Evolutionary conservation across 37 sponge, comb jelly and placozoan species (phyloP).

Genomic region (Bolinopsis microptera): DNA sequence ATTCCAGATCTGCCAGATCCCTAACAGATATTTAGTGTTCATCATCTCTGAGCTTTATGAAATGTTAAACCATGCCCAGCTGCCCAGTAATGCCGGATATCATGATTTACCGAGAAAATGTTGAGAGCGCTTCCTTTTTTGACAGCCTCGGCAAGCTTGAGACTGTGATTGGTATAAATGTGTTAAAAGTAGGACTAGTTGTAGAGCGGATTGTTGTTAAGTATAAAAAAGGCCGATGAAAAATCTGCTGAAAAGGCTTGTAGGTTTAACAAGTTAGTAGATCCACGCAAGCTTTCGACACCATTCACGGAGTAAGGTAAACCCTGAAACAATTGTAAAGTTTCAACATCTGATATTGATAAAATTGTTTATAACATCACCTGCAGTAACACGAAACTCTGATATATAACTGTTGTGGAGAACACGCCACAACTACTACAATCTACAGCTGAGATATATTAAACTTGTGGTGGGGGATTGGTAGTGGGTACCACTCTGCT

Average conservation of each 20-base stretch:
- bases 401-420: background rate
- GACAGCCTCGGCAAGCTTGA: background rate
- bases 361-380: background rate
- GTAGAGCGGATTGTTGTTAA: background rate
- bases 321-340: background rate
- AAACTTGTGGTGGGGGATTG: background rate
- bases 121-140: background rate
- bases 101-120: background rate
- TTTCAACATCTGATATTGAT: background rate
- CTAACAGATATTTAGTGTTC: background rate
- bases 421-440: background rate
- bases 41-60: background rate
- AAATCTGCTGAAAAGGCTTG: background rate
- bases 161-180: background rate
- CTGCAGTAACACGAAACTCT: background rate
- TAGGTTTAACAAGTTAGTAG: background rate
- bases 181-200: background rate
- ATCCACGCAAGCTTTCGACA: background rate
- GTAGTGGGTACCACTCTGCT: background rate
- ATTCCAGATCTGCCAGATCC: background rate
- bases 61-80: background rate
- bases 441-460: background rate
- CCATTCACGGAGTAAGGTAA: background rate
- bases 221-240: background rate
- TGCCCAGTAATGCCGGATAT: background rate